Evolutionary conservation across 2,113 vertebrate species (phyloP), one percentile per base, ranked within the genome.

Genomic region (Myotis yumanensis): DNA sequence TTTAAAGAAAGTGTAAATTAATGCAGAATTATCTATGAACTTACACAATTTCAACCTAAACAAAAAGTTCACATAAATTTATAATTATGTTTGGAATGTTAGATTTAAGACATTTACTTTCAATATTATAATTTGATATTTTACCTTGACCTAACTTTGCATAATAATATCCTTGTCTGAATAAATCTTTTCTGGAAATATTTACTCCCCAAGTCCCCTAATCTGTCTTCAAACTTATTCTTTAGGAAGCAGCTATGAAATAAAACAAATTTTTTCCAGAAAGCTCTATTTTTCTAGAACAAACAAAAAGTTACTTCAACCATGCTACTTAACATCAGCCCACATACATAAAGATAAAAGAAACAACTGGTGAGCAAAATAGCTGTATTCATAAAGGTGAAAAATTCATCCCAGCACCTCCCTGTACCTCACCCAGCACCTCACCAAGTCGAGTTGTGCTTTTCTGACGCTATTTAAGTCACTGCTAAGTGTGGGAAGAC

Each of bases 401-500:
- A 89, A 54, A 52, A 72, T 59, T 51, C 23, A 82, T 57, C 77
- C 73, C 46, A 18, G 6, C 16, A 43, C 37, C 48, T 20, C 91
- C 37, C 5, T 22, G 32, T n/a, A 16, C 59, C 71, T 79, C 86
- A 71, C 82, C 35, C 14, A 37, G n/a, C 37, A 14, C 59, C 76
- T 79, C 86, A 71, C 82, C 35, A 12, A 37, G 15, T 83, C 79
- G 68, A 52, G 71, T 0, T 73, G 40, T 75, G 14, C 76, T 57
- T 82, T 59, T 83, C n/a, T 57, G 32, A 28, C 66, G 30, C 83
- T 94, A 64, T 94, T 96, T 52, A 32, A 75, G 79, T 86, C 59
- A 83, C 57, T 59, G 68, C 89, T 40, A 73, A 73, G 73, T 80
- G 93, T 97, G 83, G 95, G 80, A 80, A 75, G 93, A 46, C 16